A percentile compares a stretch with the other conserved stretches of the same genome.
phyloP scores from a whole-genome alignment of 2,113 vertebrate species.

The Leuciscus idus region DNA sequence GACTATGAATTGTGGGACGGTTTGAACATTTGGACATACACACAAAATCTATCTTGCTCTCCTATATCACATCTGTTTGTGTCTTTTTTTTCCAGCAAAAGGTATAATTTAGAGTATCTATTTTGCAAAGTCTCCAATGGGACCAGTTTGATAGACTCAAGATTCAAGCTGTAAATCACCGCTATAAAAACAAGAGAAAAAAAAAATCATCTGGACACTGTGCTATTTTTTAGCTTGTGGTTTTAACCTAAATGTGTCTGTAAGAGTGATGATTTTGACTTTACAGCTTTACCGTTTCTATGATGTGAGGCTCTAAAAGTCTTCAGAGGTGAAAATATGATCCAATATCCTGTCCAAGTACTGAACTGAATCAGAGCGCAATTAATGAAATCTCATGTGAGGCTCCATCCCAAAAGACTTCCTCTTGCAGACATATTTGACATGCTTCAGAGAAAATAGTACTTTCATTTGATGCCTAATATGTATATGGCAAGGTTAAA shows the following conservation, averaged over 20 bases:
- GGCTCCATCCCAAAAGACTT: conserved; percentile 21
- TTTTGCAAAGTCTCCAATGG: conserved; percentile 26
- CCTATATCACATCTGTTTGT: conserved; percentile 28
- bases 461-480: not conserved
- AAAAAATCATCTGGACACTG: not conserved
- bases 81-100: conserved; percentile 11
- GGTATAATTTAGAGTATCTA: conserved; percentile 23
- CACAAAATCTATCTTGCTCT: not conserved
- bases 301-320: conserved; percentile 28
- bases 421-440: not conserved
- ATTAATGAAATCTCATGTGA: conserved; percentile 33
- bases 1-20: not conserved
- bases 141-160: conserved; percentile 35
- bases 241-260: conserved; percentile 53
- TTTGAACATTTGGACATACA: not conserved
- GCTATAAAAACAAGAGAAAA: conserved; percentile 27
- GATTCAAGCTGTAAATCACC: conserved; percentile 41
- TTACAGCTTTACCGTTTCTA: conserved; percentile 24
- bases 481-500: not conserved
- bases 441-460: not conserved
- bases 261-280: conserved; percentile 51
- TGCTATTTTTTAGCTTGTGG: conserved; percentile 21
- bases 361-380: conserved; percentile 11
- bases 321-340: conserved; percentile 32
- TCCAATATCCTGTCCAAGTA: conserved; percentile 32